Conservation (phyloP, 1,140 invertebrate species). For the Bombyx mandarina region DNA sequence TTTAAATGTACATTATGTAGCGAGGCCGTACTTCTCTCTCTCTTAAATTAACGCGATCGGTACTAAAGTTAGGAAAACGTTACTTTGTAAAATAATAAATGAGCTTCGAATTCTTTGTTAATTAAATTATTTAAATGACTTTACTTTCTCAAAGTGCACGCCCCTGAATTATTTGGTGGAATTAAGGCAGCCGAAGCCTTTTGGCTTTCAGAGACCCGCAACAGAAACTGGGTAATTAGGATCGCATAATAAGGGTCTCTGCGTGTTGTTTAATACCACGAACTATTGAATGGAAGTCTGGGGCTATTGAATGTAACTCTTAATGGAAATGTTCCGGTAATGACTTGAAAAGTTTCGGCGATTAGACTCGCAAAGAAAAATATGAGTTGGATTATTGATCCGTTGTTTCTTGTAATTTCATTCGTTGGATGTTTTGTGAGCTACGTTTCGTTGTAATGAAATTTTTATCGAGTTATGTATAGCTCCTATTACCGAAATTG, state of each 20-base stretch:
- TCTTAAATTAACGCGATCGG: constrained; percentile 7
- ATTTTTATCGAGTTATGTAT: no score
- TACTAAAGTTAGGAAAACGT: constrained; percentile 13
- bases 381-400: no score
- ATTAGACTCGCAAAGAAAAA: no score
- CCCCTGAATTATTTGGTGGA: constrained; percentile 33
- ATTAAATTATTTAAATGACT: constrained; percentile 38
- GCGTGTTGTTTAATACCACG: no score
- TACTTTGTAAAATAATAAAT: constrained; percentile 25
- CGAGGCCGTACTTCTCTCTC: constrained; percentile 1
- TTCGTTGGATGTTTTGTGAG: no score
- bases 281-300: no score
- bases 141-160: constrained; percentile 31
- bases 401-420: no score
- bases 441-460: no score
- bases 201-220: constrained; percentile 20
- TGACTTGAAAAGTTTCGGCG: no score
- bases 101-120: constrained; percentile 31
- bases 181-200: constrained; percentile 24
- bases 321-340: no score
- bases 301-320: no score
- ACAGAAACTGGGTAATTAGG: constrained; percentile 25
- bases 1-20: neutral
- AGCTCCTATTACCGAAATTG: no score
- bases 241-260: constrained; percentile 11